A percentile compares a stretch with the other conserved stretches of the same genome.
Evolutionary conservation across 2,113 vertebrate species (phyloP).

Genomic region (Turdus rufiventris): DNA sequence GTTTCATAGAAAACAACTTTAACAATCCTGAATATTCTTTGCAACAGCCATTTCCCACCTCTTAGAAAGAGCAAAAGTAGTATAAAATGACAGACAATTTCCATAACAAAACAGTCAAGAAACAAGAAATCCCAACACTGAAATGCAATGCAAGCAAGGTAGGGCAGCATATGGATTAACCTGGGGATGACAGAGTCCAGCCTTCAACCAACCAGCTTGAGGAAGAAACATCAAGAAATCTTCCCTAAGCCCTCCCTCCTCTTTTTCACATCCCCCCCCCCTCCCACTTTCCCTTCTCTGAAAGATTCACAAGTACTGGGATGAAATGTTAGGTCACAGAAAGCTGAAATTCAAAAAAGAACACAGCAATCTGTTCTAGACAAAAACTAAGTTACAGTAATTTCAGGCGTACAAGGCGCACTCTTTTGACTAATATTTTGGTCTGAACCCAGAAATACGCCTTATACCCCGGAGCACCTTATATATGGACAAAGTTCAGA

Average conservation of each 20-base stretch:
- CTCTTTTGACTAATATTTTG: no score
- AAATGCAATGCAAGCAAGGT: neutral
- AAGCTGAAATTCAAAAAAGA: neutral
- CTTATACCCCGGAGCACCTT: no score
- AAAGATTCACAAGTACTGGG: neutral
- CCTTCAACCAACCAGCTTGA: neutral
- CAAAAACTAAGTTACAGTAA: neutral
- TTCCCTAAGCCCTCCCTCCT: no score
- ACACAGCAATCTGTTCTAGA: neutral
- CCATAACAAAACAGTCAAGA: neutral
- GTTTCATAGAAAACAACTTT: neutral
- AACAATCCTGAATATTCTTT: neutral
- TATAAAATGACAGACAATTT: neutral
- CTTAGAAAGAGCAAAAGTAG: neutral
- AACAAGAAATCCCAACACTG: neutral
- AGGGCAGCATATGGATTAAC: neutral
- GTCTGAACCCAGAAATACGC: no score
- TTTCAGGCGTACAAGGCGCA: no score
- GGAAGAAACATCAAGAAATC: neutral
- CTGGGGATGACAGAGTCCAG: neutral
- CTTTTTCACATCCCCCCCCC: no score
- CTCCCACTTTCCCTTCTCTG: neutral
- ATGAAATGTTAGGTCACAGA: neutral
- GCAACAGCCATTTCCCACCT: neutral
- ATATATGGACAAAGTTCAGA: no score